A percentile compares a stretch with the other conserved stretches of the same genome.
These are phyloP conservation scores for Machimus rusticus DNA, from an alignment of 2,888 invertebrate genomes.

Conservation along the genomic window DNA sequence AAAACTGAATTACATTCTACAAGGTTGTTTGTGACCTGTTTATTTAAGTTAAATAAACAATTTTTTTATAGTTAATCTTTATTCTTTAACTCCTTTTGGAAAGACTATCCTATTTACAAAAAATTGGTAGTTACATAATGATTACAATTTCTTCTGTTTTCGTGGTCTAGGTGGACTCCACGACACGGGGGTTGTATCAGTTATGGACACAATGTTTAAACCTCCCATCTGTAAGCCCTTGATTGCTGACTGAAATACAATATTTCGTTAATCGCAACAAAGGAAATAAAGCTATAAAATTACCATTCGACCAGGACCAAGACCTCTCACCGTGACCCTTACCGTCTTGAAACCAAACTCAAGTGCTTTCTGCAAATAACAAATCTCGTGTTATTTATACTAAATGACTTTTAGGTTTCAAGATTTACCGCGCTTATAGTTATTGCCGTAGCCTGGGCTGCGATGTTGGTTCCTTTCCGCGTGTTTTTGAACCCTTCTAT, in stretches of 20 bases:
- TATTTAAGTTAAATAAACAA: no score
- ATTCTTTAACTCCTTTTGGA: background rate
- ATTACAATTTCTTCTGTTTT: conserved; percentile 83
- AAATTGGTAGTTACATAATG: background rate
- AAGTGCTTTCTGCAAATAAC: conserved; percentile 71
- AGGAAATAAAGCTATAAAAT: conserved; percentile 52
- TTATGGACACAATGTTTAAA: conserved; percentile 86
- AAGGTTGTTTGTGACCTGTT: no score
- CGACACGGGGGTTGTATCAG: conserved; percentile 88
- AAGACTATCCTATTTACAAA: background rate
- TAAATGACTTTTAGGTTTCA: background rate
- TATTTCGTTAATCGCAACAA: background rate
- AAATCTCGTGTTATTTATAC: conserved; percentile 56
- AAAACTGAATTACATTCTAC: no score
- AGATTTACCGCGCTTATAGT: conserved; percentile 71
- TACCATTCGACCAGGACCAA: conserved; percentile 92
- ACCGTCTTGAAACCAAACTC: conserved; percentile 78
- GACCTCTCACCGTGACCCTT: conserved; percentile 79
- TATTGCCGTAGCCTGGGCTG: conserved; percentile 93
- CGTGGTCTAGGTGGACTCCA: conserved; percentile 84
- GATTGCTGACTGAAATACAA: conserved; percentile 77
- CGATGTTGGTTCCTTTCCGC: conserved; percentile 94
- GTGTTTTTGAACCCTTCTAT: conserved; percentile 95
- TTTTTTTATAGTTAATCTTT: background rate
- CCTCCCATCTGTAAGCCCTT: conserved; percentile 95